phyloP scores from a whole-genome alignment of 2,888 invertebrate genomes.

The Pterobdella sp. region DNA sequence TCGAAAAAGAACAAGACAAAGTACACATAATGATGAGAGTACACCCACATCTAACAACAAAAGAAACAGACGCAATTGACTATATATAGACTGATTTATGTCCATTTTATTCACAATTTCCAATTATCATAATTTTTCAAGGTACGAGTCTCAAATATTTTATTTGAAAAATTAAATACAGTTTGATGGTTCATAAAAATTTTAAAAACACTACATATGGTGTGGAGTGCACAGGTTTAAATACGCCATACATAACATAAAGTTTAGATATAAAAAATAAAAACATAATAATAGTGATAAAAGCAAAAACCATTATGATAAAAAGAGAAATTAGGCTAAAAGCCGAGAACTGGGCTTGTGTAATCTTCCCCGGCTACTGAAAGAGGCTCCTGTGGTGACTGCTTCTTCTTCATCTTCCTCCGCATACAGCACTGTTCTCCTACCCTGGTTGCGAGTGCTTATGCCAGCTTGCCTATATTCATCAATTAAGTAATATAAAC shows the following conservation, averaged over 20 bases:
- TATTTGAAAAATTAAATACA: no score
- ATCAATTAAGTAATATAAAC: no score
- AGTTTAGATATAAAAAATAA: slow-evolving; percentile 6
- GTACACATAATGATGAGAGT: no score
- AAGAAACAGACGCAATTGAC: no score
- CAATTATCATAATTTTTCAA: no score
- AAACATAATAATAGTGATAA: slow-evolving; percentile 8
- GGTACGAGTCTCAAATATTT: no score
- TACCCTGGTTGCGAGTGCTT: slow-evolving; percentile 48
- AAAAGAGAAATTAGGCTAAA: not conserved
- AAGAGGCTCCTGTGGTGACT: slow-evolving; percentile 49
- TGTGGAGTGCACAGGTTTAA: not conserved
- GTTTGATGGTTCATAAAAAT: no score
- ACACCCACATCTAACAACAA: no score
- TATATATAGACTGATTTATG: no score
- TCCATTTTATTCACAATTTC: no score
- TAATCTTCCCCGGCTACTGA: slow-evolving; percentile 74
- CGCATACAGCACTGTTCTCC: slow-evolving; percentile 48
- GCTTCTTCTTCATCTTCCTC: slow-evolving; percentile 45
- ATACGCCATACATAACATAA: not conserved
- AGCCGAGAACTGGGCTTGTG: slow-evolving; percentile 63
- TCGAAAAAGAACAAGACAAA: no score
- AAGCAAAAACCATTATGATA: not conserved
- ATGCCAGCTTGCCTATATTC: slow-evolving; percentile 43
- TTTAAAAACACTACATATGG: no score